Evolutionary conservation across 1,140 invertebrate genomes (phyloP), one percentile per base, ranked within the genome.

Genomic region (Aphidius gifuensis): DNA sequence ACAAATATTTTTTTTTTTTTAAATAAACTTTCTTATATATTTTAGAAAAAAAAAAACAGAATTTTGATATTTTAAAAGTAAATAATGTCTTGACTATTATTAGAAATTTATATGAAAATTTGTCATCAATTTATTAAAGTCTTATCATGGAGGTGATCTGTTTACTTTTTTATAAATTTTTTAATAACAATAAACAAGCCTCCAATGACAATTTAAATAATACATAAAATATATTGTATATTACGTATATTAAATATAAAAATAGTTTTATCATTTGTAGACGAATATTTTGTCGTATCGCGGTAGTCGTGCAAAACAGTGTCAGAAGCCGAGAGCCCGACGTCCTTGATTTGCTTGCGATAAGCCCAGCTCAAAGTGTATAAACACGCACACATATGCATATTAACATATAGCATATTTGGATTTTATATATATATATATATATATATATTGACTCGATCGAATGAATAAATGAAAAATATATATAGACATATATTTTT

Each of bases 341-440:
- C 50, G 50, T 53, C 50, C 50, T 53, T 53, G 50, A 53, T 53
- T 53, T 39, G 50, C 23, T 32, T 38, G 23, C 32, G 50, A 53
- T 53, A 53, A 53, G 50, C 50, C 21, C 49, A 50, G 50, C 50
- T 53, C 50, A 53, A 53, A 53, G 50, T 53, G 39, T 53, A 53
- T 53, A 53, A 38, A 38, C 50, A 53, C 50, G 9, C 16, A 38
- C 50, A 53, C 32, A 53, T 16, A 16, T 38, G 1, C 43, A 7
- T 44, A 5, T 44, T 44, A 8, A 3, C 11, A 53, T 11, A 39
- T 38, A 38, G 32, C 23, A 32, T 32, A 32, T 32, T 32, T 1
- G 16, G 16, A 16, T 16, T 16, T 16, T 16, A 16, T 16, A 16
- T 16, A 16, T 16, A 16, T 16, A 16, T 16, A 16, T 16, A 16